Conservation (phyloP, 2,113 vertebrate genomes). For the Salvelinus namaycush region DNA sequence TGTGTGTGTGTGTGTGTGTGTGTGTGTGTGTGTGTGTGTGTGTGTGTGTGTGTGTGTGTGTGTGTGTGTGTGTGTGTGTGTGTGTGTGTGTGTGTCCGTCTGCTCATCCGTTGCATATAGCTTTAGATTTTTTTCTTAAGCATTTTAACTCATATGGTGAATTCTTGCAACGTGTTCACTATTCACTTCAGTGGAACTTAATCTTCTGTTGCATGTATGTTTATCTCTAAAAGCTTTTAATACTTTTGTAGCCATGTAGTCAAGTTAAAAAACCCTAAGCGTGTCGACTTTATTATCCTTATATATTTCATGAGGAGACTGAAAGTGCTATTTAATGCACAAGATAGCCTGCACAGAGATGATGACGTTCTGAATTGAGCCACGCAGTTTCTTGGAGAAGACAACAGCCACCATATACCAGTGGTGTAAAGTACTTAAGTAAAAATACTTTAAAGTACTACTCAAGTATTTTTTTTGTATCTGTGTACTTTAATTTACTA, state of each 20-base stretch:
- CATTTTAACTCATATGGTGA: neutral
- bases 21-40: neutral
- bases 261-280: neutral
- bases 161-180: neutral
- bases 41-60: neutral
- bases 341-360: neutral
- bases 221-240: slow-evolving; percentile 9
- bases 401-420: too few relatives aligned
- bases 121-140: neutral
- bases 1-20: neutral
- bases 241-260: neutral
- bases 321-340: slow-evolving; percentile 8
- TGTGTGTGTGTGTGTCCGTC: neutral
- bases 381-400: neutral
- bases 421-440: too few relatives aligned
- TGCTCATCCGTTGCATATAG: neutral
- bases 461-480: too few relatives aligned
- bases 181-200: neutral
- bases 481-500: too few relatives aligned
- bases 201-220: slow-evolving; percentile 1
- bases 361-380: neutral
- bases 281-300: slow-evolving; percentile 19
- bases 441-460: too few relatives aligned
- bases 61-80: neutral
- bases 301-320: neutral